Evolutionary conservation across 2,888 invertebrate species (phyloP), one percentile per base, ranked within the genome.

Genomic region (Ectemnius lituratus): DNA sequence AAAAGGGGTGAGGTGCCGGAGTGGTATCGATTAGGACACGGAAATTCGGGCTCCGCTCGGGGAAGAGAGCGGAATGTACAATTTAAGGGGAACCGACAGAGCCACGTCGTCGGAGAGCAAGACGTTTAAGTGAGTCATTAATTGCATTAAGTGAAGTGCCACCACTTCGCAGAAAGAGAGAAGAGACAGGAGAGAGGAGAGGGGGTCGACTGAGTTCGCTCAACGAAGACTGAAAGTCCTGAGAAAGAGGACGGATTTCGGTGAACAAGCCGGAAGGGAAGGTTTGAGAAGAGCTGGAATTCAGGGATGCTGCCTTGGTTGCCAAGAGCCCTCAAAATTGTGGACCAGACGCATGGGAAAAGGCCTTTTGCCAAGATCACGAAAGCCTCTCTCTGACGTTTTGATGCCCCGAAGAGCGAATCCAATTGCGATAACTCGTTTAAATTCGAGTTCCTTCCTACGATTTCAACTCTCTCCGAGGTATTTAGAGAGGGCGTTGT

Each of bases 81-180:
- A 78, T 76, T 80, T 78, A 75, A 80, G 76, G 76, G 69, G 70
- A 67, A 60, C 62, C 62, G 60, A 52, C 60, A 63, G 63, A 67
- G 70, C 70, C 69, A 62, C 70, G 70, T 59, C 72, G 73, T 14
- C 52, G 14, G 52, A 52, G 70, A 73, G 77, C 66, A 75, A 81
- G 77, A 81, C 79, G 79, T 85, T 85, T 78, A 83, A 86, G 84
- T 78, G 84, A 86, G 81, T 84, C 79, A 80, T 83, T 86, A 86
- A 86, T 85, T 83, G 85, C 76, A 79, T 86, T 79, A 85, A 82
- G 81, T 73, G 81, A 84, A 86, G 85, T 86, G 86, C 83, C 76
- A 79, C 70, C 76, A 77, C 76, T 73, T 73, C 66, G 68, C 28
- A 61, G 20, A 67, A 57, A 70, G 61, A 69, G 59, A 59, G 63